Evolutionary conservation across 2,888 invertebrate genomes (phyloP).

Genomic region (Mimumesa dahlbomi): DNA sequence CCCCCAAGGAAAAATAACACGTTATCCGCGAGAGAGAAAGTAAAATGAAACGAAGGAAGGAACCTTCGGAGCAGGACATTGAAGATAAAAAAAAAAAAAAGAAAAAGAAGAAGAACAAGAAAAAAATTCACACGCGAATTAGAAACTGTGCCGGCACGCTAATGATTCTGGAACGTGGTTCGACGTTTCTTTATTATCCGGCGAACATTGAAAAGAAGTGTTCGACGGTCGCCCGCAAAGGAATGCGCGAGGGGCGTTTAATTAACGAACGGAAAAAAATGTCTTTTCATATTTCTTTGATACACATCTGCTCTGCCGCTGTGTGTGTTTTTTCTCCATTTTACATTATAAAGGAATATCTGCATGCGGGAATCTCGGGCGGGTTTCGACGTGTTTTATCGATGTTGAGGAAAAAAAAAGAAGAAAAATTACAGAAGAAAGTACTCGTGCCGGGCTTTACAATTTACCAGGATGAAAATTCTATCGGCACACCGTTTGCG

Average conservation of each 20-base stretch:
- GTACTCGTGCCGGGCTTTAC: no score
- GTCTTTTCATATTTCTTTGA: slow-evolving; percentile 15
- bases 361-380: not conserved
- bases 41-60: no score
- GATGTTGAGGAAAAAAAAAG: not conserved
- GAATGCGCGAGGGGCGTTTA: slow-evolving; percentile 23
- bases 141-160: no score
- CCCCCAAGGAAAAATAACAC: slow-evolving; percentile 15
- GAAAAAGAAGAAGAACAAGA: slow-evolving; percentile 5
- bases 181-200: not conserved
- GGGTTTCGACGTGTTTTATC: slow-evolving; percentile 7
- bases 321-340: no score
- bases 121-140: slow-evolving; percentile 1
- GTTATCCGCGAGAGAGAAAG: not conserved
- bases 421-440: no score
- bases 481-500: not conserved
- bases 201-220: slow-evolving; percentile 1
- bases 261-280: slow-evolving; percentile 28
- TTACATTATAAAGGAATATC: slow-evolving; percentile 27
- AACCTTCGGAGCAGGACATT: slow-evolving; percentile 10
- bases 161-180: slow-evolving; percentile 15
- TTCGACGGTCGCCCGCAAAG: slow-evolving; percentile 5
- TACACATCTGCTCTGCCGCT: not conserved
- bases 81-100: not conserved
- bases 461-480: not conserved